Evolutionary conservation across 2,113 vertebrate species (phyloP).

Genomic region (Heterocephalus glaber): DNA sequence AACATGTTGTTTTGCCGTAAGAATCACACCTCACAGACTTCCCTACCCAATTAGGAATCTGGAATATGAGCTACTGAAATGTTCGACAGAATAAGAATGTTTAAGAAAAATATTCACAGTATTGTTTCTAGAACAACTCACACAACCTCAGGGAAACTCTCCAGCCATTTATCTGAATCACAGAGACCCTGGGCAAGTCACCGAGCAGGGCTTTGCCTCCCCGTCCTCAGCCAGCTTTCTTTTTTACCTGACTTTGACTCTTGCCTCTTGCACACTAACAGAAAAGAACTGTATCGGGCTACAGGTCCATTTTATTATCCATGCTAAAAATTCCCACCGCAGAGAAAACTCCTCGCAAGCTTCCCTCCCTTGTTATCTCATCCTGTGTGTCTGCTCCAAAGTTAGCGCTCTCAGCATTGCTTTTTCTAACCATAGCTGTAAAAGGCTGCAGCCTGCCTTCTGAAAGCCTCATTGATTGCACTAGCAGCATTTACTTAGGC

Average conservation of each 20-base stretch:
- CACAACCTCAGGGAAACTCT: not conserved
- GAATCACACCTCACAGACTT: not conserved
- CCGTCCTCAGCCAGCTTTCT: not conserved
- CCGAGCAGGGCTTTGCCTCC: not conserved
- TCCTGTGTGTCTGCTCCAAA: fast-evolving
- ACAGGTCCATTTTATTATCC: not conserved
- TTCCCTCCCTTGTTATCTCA: not conserved
- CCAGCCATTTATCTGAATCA: not conserved
- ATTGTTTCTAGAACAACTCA: not conserved
- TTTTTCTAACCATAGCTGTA: not conserved
- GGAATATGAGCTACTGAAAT: not conserved
- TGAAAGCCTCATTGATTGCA: not conserved
- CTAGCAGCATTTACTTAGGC: not conserved
- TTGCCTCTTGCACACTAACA: not conserved
- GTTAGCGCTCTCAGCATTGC: not conserved
- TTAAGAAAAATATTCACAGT: not conserved
- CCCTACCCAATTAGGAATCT: not conserved
- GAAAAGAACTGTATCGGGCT: not conserved
- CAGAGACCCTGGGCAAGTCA: not conserved
- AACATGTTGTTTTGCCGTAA: not conserved
- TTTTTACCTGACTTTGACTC: not conserved
- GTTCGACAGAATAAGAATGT: not conserved
- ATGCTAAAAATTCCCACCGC: not conserved
- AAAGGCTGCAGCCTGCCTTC: not conserved
- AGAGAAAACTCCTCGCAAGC: not conserved